Conservation (phyloP, 2,888 invertebrate species). For the Ochropacha duplaris region DNA sequence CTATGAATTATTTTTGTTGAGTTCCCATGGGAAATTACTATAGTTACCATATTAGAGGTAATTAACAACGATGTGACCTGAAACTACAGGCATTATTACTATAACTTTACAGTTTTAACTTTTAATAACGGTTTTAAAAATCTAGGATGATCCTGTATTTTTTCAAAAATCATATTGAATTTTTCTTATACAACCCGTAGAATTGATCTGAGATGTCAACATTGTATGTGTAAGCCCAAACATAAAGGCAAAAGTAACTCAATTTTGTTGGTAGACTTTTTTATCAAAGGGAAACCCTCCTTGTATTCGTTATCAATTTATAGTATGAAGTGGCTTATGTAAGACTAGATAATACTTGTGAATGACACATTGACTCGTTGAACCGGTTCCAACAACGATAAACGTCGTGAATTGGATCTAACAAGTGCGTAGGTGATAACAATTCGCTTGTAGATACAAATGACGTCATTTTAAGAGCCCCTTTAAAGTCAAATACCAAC, state of each 20-base stretch:
- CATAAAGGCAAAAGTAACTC: background rate
- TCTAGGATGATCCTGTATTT: no score
- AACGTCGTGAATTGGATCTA: conserved; percentile 53
- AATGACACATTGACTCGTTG: conserved; percentile 17
- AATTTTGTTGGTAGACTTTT: background rate
- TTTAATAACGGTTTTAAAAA: no score
- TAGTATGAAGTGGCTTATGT: conserved; percentile 16
- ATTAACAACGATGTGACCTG: background rate
- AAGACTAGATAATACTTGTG: conserved; percentile 26
- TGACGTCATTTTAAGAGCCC: conserved; percentile 29
- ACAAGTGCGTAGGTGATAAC: conserved; percentile 57
- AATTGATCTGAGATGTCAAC: no score
- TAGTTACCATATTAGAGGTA: background rate
- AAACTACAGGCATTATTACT: background rate
- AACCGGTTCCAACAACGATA: conserved; percentile 31
- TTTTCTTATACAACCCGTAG: no score
- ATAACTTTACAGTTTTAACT: background rate
- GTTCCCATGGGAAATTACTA: background rate
- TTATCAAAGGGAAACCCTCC: conserved; percentile 2
- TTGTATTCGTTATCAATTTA: conserved; percentile 1
- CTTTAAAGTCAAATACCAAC: background rate
- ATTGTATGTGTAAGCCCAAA: background rate
- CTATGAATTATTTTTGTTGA: background rate
- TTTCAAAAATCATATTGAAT: no score
- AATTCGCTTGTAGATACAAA: conserved; percentile 30